A percentile compares a stretch with the other conserved stretches of the same genome.
Conservation (phyloP, 1,140 invertebrate species). For the Drosophila sechellia region DNA sequence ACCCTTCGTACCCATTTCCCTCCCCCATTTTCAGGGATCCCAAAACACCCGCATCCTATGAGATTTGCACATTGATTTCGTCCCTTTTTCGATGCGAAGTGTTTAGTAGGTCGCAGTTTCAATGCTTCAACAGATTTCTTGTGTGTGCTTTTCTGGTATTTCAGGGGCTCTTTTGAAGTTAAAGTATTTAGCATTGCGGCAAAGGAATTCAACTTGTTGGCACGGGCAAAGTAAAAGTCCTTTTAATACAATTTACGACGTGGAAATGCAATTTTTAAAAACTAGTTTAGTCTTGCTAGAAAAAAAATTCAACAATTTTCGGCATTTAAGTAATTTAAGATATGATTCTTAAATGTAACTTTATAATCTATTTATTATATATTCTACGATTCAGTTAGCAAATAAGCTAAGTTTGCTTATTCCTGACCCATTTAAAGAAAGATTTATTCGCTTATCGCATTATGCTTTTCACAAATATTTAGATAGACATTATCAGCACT, state of each 20-base stretch:
- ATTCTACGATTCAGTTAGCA: too few relatives aligned
- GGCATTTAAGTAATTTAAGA: too few relatives aligned
- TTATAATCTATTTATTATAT: background rate
- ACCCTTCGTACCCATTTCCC: background rate
- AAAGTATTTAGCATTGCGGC: slow-evolving; percentile 14
- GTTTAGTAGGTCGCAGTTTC: slow-evolving; percentile 33
- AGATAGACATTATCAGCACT: background rate
- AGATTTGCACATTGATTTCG: slow-evolving; percentile 57
- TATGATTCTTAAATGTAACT: background rate
- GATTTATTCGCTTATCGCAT: background rate
- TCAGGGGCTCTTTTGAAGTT: slow-evolving; percentile 13
- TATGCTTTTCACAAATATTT: background rate
- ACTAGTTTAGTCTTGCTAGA: too few relatives aligned
- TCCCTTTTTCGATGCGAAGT: slow-evolving; percentile 11
- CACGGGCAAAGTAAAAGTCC: background rate
- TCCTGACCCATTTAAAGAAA: background rate
- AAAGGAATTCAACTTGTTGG: slow-evolving; percentile 19
- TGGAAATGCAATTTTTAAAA: too few relatives aligned
- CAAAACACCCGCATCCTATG: slow-evolving; percentile 38
- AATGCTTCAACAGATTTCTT: slow-evolving; percentile 4
- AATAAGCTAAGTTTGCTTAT: too few relatives aligned
- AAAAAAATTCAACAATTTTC: too few relatives aligned
- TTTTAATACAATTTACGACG: background rate
- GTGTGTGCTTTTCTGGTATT: slow-evolving; percentile 23
- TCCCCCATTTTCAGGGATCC: background rate